Evolutionary conservation across 2,888 invertebrate genomes (phyloP).

Genomic region (Argynnis bischoffii): DNA sequence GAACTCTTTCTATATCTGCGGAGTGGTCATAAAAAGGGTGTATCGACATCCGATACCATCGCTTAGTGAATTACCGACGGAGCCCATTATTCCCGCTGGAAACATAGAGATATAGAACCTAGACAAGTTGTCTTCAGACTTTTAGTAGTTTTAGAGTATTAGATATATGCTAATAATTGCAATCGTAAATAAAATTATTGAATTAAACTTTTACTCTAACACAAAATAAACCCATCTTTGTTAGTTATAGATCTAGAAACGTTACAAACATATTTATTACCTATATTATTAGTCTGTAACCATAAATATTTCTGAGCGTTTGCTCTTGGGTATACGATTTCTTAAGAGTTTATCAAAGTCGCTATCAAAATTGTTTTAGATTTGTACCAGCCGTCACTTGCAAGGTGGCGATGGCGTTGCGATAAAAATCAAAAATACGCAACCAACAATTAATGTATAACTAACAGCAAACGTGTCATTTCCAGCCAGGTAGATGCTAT

Average conservation of each 20-base stretch:
- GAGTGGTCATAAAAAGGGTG: constrained; percentile 73
- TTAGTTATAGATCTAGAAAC: background rate
- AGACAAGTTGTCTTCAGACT: constrained; percentile 43
- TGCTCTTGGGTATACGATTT: constrained; percentile 15
- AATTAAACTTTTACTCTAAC: too few species aligned
- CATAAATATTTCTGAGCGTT: background rate
- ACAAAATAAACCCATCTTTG: too few species aligned
- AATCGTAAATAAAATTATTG: too few species aligned
- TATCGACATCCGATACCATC: constrained; percentile 76
- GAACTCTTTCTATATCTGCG: constrained; percentile 64
- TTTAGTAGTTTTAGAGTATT: too few species aligned
- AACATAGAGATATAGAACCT: constrained; percentile 49
- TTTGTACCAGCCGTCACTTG: constrained; percentile 23
- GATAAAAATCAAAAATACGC: constrained; percentile 44
- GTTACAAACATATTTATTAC: background rate
- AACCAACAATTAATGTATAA: constrained; percentile 43
- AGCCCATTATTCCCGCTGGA: constrained; percentile 63
- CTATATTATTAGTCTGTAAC: constrained; percentile 16
- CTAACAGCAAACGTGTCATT: constrained; percentile 51
- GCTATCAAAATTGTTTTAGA: constrained; percentile 22
- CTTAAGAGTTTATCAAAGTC: constrained; percentile 9
- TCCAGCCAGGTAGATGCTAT: constrained; percentile 54
- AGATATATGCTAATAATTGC: too few species aligned
- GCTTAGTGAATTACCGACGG: constrained; percentile 72
- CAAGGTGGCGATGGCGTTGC: constrained; percentile 31